Evolutionary conservation across 1,140 invertebrate genomes (phyloP), one percentile per base, ranked within the genome.

Genomic region (Temnothorax nylanderi): DNA sequence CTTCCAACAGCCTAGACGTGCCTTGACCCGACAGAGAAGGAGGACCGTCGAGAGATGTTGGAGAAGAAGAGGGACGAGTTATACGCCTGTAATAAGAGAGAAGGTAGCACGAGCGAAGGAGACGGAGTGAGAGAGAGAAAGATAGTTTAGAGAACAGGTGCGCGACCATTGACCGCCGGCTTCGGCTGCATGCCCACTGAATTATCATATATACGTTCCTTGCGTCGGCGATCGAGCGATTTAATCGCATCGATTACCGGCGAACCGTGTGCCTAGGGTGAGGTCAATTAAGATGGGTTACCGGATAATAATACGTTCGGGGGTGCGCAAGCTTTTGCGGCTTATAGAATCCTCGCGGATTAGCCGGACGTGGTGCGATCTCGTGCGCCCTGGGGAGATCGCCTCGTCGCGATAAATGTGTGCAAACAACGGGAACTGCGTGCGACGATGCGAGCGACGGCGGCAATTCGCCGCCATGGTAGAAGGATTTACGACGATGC

Each of bases 1-100:
- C 94, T 95, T 93, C 91, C 88, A 91, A 94, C 93, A 94, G 86
- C 94, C 94, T 94, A 94, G 94, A 94, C 93, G 94, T 94, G 90
- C 93, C 94, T 94, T 94, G 94, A 94, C 94, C 94, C 91, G 91
- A 69, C 89, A 77, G 69, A 86, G 84, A 64, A 85, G 47, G 72
- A 85, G 69, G 32, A 74, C 44, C 37, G 21, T 49, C 18, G 76
- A 67, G 65, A 54, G 60, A 82, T 44, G 65, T 41, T 69, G 54
- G 37, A 21, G 44, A 71, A 51, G 51, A 74, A 88, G 58, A 88
- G 64, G 74, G 13, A 77, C 69, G 51, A 58, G 37, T 32, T 32
- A 47, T 18, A 32, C 7, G 64, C 37, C 13, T 32, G 16, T 21
- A 62, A 58, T 49, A 44, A 47, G 80, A 60, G 21, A 44, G 72